Conservation (phyloP, 2,797 vertebrate genomes). For the Gallinago stenura region DNA sequence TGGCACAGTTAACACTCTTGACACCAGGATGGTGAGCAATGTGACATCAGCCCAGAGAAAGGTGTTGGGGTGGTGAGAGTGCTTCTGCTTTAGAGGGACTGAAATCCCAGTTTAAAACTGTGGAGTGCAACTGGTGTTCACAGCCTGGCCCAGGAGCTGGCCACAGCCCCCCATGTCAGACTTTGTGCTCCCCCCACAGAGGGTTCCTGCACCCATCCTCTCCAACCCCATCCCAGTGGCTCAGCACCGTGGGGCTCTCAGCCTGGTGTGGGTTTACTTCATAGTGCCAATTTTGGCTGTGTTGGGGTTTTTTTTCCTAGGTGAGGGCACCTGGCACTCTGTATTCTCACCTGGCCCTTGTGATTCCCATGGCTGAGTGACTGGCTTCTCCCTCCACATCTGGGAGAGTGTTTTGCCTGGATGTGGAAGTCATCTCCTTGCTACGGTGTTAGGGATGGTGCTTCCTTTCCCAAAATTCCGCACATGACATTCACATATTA, state of each 20-base stretch:
- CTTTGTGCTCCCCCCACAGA: background rate
- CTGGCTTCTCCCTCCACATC: background rate
- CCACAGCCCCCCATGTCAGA: rapidly evolving
- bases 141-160: background rate
- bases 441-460: rapidly evolving
- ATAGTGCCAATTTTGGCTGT: background rate
- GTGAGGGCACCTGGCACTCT: background rate
- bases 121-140: background rate
- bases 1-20: background rate
- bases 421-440: background rate
- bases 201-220: rapidly evolving
- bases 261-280: background rate
- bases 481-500: rapidly evolving
- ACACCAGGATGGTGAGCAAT: background rate
- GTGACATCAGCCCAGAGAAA: background rate
- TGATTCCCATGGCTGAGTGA: background rate
- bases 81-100: too few species aligned
- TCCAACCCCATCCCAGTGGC: background rate
- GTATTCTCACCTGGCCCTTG: background rate
- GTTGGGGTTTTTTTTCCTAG: background rate
- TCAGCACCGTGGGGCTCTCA: background rate
- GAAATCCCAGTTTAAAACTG: background rate
- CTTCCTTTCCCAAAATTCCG: background rate
- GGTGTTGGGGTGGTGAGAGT: background rate
- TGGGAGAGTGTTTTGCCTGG: background rate